Base-by-base conservation (phyloP, 2,888 invertebrate species). In the Protodeltote pygarga region DNA sequence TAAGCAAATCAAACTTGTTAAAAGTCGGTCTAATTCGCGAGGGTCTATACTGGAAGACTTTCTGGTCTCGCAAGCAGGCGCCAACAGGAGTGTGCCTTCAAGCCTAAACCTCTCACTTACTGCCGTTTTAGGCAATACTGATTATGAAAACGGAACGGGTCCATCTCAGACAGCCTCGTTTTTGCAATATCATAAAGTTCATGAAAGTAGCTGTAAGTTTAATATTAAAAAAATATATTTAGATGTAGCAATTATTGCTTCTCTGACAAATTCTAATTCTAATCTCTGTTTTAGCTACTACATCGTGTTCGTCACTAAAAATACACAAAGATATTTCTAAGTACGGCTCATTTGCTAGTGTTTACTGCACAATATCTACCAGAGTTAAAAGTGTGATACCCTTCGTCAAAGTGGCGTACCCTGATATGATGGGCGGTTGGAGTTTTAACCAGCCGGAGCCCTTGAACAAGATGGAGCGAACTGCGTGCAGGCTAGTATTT, bases 341-440 rank as follows among this genome's bases (percentile, higher is more conserved):
- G 51, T 85, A 82, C 48, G 81, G 81, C 54, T 55, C 85, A 0
- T 88, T 87, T 53, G 75, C 77, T 27, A 63, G 86, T 4, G 88
- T 92, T 3, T 94, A 94, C 71, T 91, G 89, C 34, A 85, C 82
- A 4, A 87, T 94, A 50, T 92, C 94, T 0, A 93, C 94, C 23
- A 84, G 90, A 55, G 93, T 94, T 2, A 88, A 83, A 39, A 94
- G 94, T 72, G 93, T 95, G 8, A 93, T 94, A 49, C 93, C 94
- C 3, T 95, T 96, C 79, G 94, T 95, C 19, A 96, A 96, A 83
- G 93, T 96, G 3, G 95, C 96, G 0, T 96, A 95, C 79, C 96
- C 96, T 10, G 96, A 96, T 69, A 87, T 95, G 84, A 89, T 93
- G 62, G 94, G 94, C 0, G 94, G 93, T 0, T 86, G 93, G 37